Evolutionary conservation across 2,797 vertebrate species (phyloP), one percentile per base, ranked within the genome.

Genomic region (Moxostoma hubbsi): DNA sequence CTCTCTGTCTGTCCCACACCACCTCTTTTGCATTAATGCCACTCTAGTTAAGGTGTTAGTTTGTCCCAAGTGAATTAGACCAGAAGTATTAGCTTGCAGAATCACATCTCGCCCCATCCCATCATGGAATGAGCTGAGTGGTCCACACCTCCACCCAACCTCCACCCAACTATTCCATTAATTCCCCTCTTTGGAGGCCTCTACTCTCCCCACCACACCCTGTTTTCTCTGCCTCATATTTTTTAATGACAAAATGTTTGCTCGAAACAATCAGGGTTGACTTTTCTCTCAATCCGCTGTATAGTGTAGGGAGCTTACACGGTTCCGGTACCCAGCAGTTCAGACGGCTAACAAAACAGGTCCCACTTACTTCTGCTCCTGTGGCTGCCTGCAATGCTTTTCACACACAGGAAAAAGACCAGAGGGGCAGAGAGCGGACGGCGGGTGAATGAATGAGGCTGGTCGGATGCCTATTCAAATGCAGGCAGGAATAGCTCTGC

Each of bases 271-370:
- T 96, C 89, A 92, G 65, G 93, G 93, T 93, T 91, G 94, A 94
- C 95, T 95, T 94, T 94, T 90, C 90, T 90, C 92, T 94, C 95
- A 94, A 94, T 95, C 95, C 95, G 79, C 91, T 86, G 91, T 93
- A 95, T 95, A 96, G 95, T 95, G 93, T 92, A 88, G 92, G 92
- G 93, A 95, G 96, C 93, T 96, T 96, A 97, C 89, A 89, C 53
- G 89, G 95, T 96, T 98, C 96, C 96, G 95, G 95, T 94, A 94
- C 92, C 94, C 92, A 90, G 94, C 93, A 93, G 94, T 96, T 96
- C 95, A 97, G 96, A 97, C 94, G 82, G 93, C 95, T 94, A 96
- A 97, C 95, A 97, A 96, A 97, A 97, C 95, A 95, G 88, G 89
- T 91, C 89, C 73, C 43, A 66, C 93, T 96, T 96, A 96, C 93